A percentile compares a stretch with the other conserved stretches of the same genome.
phyloP scores from a whole-genome alignment of 2,797 vertebrate genomes.

The Leptoclinus maculatus region DNA sequence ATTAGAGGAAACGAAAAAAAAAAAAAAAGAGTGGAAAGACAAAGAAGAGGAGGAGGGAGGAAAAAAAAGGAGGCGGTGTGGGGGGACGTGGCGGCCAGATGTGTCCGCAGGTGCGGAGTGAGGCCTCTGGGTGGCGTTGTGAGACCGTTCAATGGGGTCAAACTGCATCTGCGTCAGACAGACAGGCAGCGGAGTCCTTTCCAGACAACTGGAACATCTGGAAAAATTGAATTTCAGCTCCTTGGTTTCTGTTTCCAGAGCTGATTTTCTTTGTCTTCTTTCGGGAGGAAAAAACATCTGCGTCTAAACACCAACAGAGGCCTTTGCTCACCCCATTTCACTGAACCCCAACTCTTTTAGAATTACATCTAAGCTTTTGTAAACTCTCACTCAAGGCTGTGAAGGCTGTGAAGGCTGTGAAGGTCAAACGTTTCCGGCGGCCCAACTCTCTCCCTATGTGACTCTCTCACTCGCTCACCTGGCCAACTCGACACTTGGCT shows the following conservation, averaged over 20 bases:
- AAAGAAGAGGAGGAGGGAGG: conserved; percentile 1
- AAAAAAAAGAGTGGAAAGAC: conserved; percentile 74
- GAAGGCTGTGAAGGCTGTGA: too few relatives aligned
- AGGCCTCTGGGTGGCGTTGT: conserved; percentile 66
- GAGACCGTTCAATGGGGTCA: conserved; percentile 20
- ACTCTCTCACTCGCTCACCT: conserved; percentile 52
- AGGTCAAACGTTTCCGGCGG: conserved; percentile 55
- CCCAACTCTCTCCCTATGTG: conserved; percentile 52
- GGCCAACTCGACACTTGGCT: conserved; percentile 59
- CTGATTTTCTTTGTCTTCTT: conserved; percentile 60
- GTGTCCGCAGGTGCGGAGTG: conserved; percentile 37
- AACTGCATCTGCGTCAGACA: conserved; percentile 59
- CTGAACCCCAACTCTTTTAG: background rate
- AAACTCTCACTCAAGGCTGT: background rate
- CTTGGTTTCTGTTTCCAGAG: conserved; percentile 38
- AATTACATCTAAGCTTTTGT: background rate
- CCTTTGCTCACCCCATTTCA: background rate
- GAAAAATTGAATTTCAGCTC: conserved; percentile 64
- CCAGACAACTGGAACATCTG: conserved; percentile 74
- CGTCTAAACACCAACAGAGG: background rate
- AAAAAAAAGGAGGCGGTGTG: conserved; percentile 6
- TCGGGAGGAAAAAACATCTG: background rate
- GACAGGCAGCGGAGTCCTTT: conserved; percentile 49
- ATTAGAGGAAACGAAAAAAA: conserved; percentile 88
- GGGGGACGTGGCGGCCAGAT: conserved; percentile 72